A percentile compares a stretch with the other conserved stretches of the same genome.
phyloP scores from a whole-genome alignment of 1,140 invertebrate genomes.

The Drosophila kanapiae region DNA sequence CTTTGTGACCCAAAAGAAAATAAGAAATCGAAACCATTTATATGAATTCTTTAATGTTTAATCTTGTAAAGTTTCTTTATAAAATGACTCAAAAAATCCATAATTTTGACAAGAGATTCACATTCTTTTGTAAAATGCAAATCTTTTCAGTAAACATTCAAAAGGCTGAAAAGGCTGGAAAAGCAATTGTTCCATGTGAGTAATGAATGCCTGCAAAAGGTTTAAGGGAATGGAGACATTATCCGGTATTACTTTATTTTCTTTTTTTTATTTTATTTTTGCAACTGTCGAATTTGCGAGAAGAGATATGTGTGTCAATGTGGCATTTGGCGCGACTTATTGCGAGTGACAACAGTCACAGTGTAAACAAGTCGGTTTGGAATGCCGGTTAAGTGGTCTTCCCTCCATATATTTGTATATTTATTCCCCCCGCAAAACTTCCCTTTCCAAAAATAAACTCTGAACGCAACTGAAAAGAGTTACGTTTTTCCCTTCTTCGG shows the following conservation, averaged over 20 bases:
- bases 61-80: background rate
- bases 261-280: slow-evolving; percentile 10
- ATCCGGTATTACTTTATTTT: slow-evolving; percentile 27
- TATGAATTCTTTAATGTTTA: background rate
- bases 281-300: slow-evolving; percentile 30
- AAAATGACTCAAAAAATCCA: background rate
- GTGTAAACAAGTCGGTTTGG: slow-evolving; percentile 25
- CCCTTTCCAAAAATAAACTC: slow-evolving; percentile 12
- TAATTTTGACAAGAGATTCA: background rate
- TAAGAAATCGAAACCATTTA: background rate
- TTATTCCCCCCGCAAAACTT: background rate
- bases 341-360: slow-evolving; percentile 30
- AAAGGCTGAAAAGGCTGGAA: slow-evolving; percentile 4
- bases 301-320: slow-evolving; percentile 50
- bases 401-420: background rate
- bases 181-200: slow-evolving; percentile 7
- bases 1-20: no score
- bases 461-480: slow-evolving; percentile 13
- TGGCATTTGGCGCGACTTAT: slow-evolving; percentile 42
- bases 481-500: slow-evolving; percentile 6
- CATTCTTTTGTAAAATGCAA: slow-evolving; percentile 4
- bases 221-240: slow-evolving; percentile 53
- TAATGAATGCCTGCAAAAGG: slow-evolving; percentile 9
- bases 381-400: slow-evolving; percentile 39
- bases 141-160: slow-evolving; percentile 13